A percentile compares a stretch with the other conserved stretches of the same genome.
phyloP scores from a whole-genome alignment of 2,888 invertebrate species.

The Petrolisthes cinctipes region DNA sequence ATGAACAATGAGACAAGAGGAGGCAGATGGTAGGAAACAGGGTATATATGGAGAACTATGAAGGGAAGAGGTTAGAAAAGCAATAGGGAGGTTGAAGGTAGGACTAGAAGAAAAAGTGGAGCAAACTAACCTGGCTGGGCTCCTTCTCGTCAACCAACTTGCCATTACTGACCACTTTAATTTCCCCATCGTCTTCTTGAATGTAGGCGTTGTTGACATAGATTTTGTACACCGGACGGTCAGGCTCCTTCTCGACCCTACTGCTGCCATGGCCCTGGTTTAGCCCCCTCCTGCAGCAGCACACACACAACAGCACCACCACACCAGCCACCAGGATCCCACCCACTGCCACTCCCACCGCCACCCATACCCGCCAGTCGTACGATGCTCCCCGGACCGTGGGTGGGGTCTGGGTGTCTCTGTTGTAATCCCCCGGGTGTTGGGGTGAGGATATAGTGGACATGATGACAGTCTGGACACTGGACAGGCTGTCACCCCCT shows the following conservation, averaged over 20 bases:
- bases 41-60: too few relatives aligned
- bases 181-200: slow-evolving; percentile 66
- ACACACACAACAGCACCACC: slow-evolving; percentile 47
- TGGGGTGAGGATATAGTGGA: slow-evolving; percentile 41
- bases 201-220: slow-evolving; percentile 66
- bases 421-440: slow-evolving; percentile 2
- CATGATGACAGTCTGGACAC: slow-evolving; percentile 53
- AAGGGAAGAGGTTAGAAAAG: too few relatives aligned
- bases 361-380: slow-evolving; percentile 59
- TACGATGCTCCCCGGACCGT: not conserved
- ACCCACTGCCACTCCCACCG: slow-evolving; percentile 52
- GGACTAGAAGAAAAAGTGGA: not conserved
- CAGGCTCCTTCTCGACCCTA: slow-evolving; percentile 60
- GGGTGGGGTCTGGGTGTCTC: slow-evolving; percentile 13
- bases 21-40: too few relatives aligned
- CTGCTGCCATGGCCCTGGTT: not conserved
- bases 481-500: slow-evolving; percentile 20
- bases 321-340: slow-evolving; percentile 47
- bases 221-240: slow-evolving; percentile 66
- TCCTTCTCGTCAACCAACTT: slow-evolving; percentile 54
- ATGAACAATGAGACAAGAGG: too few relatives aligned
- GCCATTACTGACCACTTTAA: slow-evolving; percentile 65
- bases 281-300: slow-evolving; percentile 49
- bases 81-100: not conserved
- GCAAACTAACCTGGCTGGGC: slow-evolving; percentile 50